phyloP scores from a whole-genome alignment of 2,797 vertebrate genomes.

The Falco concolor region DNA sequence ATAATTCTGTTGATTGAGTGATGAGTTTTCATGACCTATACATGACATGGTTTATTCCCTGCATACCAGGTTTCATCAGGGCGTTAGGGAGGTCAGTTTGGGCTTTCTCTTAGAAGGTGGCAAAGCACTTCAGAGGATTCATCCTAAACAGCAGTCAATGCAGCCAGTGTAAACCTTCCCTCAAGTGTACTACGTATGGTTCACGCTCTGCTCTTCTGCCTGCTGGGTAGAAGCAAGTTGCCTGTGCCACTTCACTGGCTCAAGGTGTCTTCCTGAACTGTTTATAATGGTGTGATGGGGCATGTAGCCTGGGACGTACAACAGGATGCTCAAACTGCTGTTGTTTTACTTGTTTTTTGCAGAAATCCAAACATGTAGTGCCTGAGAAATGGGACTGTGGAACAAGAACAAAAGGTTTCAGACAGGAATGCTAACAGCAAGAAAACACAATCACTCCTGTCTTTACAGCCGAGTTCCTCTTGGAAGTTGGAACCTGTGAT shows the following conservation, averaged over 20 bases:
- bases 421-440: background rate
- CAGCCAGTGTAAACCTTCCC: background rate
- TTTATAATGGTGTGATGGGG: background rate
- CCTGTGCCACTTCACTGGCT: background rate
- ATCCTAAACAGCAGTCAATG: background rate
- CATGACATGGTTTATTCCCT: background rate
- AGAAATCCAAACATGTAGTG: background rate
- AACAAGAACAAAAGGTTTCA: background rate
- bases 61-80: background rate
- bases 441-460: background rate
- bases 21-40: background rate
- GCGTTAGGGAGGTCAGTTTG: background rate
- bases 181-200: fast-evolving
- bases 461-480: background rate
- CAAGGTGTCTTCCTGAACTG: background rate
- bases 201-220: background rate
- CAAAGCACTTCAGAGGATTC: background rate
- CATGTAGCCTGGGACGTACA: background rate
- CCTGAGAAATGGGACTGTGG: background rate
- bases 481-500: background rate
- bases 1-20: background rate
- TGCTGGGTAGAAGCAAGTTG: background rate
- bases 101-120: background rate
- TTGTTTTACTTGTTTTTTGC: background rate
- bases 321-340: background rate